Base-by-base conservation (phyloP, 1,140 invertebrate species). In the Drosophila seguyi region DNA sequence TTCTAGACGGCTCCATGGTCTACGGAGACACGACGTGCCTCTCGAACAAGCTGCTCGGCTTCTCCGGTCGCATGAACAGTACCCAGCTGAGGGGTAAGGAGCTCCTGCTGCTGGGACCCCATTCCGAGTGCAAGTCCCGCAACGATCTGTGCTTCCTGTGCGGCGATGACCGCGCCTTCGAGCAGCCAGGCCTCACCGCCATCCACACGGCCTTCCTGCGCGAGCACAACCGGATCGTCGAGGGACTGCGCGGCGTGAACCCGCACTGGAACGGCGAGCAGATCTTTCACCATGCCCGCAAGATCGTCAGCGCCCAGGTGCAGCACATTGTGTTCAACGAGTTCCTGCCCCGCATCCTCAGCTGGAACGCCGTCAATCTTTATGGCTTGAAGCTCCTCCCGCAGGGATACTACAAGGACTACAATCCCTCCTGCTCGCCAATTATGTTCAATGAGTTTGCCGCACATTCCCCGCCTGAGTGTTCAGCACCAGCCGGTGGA, bases 321-420 rank as follows among this genome's bases (percentile, higher is more conserved):
- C 98, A 99, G 81, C 98, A 99, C 84, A 96, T 99, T 34, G 97
- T 97, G 0, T 99, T 97, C 93, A 97, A 97, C 68, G 97, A 99
- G 92, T 99, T 99, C 94, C 92, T 99, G 29, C 98, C 99, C 0
- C 95, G 98, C 62, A 95, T 99, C n/a, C 93, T 99, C 11, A 99
- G 96, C 25, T 97, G 97, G 96, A 97, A 97, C 71, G 96, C 97
- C 16, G 95, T 98, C 22, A 97, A 96, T 82, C 93, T 98, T 0
- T 98, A 98, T 83, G 97, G 96, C 1, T 93, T 99, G 14, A 97
- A 98, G 91, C 93, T 98, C 4, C 93, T 97, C 79, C 95, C 97
- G 10, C 95, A 96, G 92, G 97, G 98, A 13, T 97, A 98, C 92
- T 99, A 98, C 93, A 97, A 96, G 77, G 98, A 96, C 31, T 99